Evolutionary conservation across 2,888 invertebrate genomes (phyloP).

Genomic region (Drosophila formosana): DNA sequence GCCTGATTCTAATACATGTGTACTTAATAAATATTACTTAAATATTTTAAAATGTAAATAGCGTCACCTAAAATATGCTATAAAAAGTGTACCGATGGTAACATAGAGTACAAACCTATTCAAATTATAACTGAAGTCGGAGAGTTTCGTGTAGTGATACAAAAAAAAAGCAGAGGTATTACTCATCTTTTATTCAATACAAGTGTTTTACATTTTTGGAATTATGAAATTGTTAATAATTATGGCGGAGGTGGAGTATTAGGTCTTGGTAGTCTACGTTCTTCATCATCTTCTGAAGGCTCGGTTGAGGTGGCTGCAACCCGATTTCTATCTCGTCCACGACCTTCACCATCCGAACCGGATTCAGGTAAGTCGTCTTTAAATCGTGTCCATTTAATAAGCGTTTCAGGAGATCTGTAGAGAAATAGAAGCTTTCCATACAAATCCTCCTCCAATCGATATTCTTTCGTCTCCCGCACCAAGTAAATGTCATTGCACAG

Average conservation of each 20-base stretch:
- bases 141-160: constrained; percentile 19
- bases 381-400: constrained; percentile 91
- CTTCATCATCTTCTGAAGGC: constrained; percentile 4
- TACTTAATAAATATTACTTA: constrained; percentile 39
- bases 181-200: background rate
- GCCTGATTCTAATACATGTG: constrained; percentile 10
- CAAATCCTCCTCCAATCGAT: constrained; percentile 96
- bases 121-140: constrained; percentile 20
- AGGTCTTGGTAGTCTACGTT: background rate
- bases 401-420: constrained; percentile 97
- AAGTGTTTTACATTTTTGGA: background rate
- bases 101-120: constrained; percentile 68
- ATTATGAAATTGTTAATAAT: background rate
- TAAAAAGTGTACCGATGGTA: constrained; percentile 30
- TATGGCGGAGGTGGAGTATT: constrained; percentile 3
- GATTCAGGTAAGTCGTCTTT: constrained; percentile 67
- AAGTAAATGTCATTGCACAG: constrained; percentile 93
- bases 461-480: constrained; percentile 95
- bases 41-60: constrained; percentile 61
- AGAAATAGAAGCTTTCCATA: constrained; percentile 98
- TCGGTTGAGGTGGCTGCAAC: background rate
- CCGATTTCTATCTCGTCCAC: background rate
- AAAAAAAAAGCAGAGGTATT: constrained; percentile 6
- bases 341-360: background rate
- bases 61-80: constrained; percentile 46